Base-by-base conservation (phyloP, 1,140 invertebrate species). In the Monochamus saltuarius region DNA sequence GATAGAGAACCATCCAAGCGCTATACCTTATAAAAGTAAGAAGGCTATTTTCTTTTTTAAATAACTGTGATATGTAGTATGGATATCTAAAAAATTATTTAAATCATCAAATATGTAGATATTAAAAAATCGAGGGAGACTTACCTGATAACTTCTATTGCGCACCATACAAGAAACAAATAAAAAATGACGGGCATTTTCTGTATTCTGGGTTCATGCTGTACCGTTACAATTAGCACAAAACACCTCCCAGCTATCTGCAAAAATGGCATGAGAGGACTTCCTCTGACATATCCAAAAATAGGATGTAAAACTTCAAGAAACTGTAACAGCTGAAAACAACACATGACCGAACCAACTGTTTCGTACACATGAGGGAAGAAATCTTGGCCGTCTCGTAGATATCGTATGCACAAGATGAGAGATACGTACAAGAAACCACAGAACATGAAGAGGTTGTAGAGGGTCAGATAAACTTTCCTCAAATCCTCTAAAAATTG, bases 1-100 rank as follows among this genome's bases (percentile, higher is more conserved):
- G 95, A 77, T 97, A 97, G 0, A 97, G 79, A 0, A 90, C 86
- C 58, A 97, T 94, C 95, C 95, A 98, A 35, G 94, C 82, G 0
- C 91, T 91, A 72, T 97, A 97, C 22, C 95, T 82, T 0, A 97
- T 76, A 95, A 94, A 97, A 0, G 92, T 96, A n/a, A 97, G 73
- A 13, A 92, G 68, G 37, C 83, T 81, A 49, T 91, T 81, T 61
- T 94, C 83, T 29, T 84, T 82, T 35, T 91, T 87, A 58, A 92
- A 83, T 4, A 94, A 75, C 72, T 91, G 86, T 0, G 87, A 81
- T 73, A 97, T 88, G 75, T 97, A 97, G 76, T 89, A 97, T 11
- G 94, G 93, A 81, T 97, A 97, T 66, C 91, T 89, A 75, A 42
- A 80, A 81, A 59, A 56, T 13, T 49, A 29, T 29, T 29, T n/a